These are phyloP conservation scores for Furcifer pardalis DNA, from an alignment of 2,797 vertebrate species.

Conservation along the genomic window DNA sequence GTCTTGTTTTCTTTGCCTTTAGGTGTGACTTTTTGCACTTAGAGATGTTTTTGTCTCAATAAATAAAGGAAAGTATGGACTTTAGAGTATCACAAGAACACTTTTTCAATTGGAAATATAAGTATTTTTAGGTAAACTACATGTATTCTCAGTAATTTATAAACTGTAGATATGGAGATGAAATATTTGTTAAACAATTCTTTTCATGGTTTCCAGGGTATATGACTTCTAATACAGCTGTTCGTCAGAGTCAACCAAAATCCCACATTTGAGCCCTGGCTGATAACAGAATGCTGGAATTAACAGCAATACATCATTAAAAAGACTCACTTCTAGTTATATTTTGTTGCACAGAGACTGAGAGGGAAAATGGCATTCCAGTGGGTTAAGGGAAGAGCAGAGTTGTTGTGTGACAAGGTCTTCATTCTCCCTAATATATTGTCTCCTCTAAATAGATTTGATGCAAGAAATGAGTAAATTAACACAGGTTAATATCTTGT, in stretches of 20 bases:
- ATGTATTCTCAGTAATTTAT: neutral
- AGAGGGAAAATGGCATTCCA: neutral
- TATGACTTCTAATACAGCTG: neutral
- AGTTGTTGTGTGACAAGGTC: neutral
- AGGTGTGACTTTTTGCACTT: neutral
- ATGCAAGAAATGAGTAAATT: neutral
- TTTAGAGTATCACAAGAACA: neutral
- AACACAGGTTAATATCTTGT: neutral
- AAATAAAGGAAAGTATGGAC: neutral
- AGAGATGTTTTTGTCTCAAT: neutral
- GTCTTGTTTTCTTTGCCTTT: constrained; percentile 1
- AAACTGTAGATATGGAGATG: neutral
- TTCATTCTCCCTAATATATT: neutral
- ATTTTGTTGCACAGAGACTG: neutral
- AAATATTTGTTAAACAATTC: neutral
- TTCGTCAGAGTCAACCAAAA: neutral
- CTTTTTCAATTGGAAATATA: neutral
- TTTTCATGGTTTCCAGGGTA: neutral
- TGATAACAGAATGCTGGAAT: neutral
- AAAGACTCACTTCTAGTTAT: neutral
- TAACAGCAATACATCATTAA: neutral
- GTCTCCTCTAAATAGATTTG: neutral
- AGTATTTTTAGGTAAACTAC: neutral
- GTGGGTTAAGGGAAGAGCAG: neutral
- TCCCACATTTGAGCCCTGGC: too few species aligned